Base-by-base conservation (phyloP, 2,113 vertebrate species). In the Scatophagus argus region DNA sequence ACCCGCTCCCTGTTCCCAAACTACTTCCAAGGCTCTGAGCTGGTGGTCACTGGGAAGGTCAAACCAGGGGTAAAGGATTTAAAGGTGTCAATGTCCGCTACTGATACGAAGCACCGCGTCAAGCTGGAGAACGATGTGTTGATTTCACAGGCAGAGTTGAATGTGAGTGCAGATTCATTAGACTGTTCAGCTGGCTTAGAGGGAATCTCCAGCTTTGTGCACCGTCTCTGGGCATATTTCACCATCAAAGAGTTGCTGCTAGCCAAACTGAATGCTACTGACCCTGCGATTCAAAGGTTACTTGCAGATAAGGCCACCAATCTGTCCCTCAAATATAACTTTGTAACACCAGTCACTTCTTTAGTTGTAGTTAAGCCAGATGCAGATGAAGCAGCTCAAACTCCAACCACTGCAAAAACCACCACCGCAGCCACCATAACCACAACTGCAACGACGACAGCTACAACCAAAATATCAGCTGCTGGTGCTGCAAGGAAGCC, bases 341-440 rank as follows among this genome's bases (percentile, higher is more conserved):
- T 96, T 79, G 95, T 96, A 14, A 96, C 95, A 13, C 94, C 95
- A 0, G 90, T 97, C 54, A 97, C 95, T 3, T 97, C 96, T 38
- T 85, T 97, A 86, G 94, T 96, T 11, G 90, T 97, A 14, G 93
- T 95, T 5, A 94, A 94, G 62, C 95, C 95, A 2, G 94, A 95
- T 55, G 87, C 84, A 11, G 92, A 89, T 55, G 90, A 93, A 76
- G 64, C 67, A 36, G 78, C 89, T 52, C 56, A 36, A 23, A 68
- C 44, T 54, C 70, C 83, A 32, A 83, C 88, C n/a, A 91, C 91
- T 9, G 38, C 52, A 44, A 89, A 74, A 56, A 72, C 90, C 17
- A 72, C 85, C 16, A 74, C 81, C 0, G 34, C 77, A n/a, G 56
- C 82, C 14, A 83, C 84, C 0, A 86, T 47, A 17, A 85, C 89